Evolutionary conservation across 2,113 vertebrate species (phyloP).

Genomic region (Sinocyclocheilus anshuiensis): DNA sequence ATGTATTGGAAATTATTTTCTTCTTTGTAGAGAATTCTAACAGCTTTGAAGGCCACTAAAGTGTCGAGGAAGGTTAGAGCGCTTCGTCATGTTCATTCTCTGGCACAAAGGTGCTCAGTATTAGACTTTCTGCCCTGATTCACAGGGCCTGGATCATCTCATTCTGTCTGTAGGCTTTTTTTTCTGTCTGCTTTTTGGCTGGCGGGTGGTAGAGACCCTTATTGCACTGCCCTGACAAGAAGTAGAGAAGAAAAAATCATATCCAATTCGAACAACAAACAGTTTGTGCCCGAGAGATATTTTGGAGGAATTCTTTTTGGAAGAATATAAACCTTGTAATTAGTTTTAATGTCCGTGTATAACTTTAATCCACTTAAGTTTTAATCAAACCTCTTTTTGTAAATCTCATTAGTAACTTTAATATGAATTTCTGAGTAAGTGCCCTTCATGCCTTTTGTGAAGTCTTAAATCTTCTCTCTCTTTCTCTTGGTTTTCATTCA

Average conservation of each 20-base stretch:
- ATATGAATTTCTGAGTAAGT: background rate
- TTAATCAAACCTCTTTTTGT: slow-evolving; percentile 14
- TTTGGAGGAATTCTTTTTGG: slow-evolving; percentile 1
- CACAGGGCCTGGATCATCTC: slow-evolving; percentile 17
- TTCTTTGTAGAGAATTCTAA: slow-evolving; percentile 70
- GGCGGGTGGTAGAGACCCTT: background rate
- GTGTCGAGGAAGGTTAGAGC: slow-evolving; percentile 40
- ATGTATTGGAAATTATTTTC: slow-evolving; percentile 79
- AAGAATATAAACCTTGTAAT: background rate
- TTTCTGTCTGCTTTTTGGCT: slow-evolving; percentile 11
- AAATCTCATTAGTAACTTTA: background rate
- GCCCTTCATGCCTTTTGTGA: background rate
- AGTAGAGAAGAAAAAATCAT: slow-evolving; percentile 2
- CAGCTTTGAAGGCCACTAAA: slow-evolving; percentile 68
- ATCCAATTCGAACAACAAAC: slow-evolving; percentile 15
- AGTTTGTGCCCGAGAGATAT: background rate
- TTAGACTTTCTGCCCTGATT: slow-evolving; percentile 38
- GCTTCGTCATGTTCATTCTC: slow-evolving; percentile 37
- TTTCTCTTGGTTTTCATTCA: slow-evolving; percentile 1
- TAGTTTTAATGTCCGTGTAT: slow-evolving; percentile 21
- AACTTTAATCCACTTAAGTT: slow-evolving; percentile 20
- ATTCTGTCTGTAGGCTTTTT: slow-evolving; percentile 4
- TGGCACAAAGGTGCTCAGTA: slow-evolving; percentile 34
- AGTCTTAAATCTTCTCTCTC: slow-evolving; percentile 3
- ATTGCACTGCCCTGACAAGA: slow-evolving; percentile 16